Evolutionary conservation across 2,113 vertebrate species (phyloP).

Genomic region (Anarhynchus alexandrinus): DNA sequence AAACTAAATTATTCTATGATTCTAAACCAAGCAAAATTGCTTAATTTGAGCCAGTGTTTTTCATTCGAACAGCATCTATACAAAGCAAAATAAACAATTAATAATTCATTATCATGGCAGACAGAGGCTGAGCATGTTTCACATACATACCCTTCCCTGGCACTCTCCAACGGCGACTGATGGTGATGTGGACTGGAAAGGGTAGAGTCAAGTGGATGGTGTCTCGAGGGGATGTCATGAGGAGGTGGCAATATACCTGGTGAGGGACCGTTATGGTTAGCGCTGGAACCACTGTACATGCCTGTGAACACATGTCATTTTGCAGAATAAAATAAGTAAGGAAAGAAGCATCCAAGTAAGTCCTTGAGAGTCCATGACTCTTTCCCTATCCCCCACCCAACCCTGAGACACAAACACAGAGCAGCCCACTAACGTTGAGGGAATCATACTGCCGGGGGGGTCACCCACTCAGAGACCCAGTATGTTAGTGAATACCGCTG

Average conservation of each 20-base stretch:
- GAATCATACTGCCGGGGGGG: not conserved
- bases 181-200: conserved; percentile 84
- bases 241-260: conserved; percentile 77
- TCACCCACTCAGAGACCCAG: not conserved
- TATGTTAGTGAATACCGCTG: not conserved
- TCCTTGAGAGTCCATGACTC: not conserved
- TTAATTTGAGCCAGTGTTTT: not conserved
- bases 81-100: not conserved
- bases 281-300: conserved; percentile 82
- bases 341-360: not conserved
- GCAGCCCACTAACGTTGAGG: not conserved
- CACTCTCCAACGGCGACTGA: conserved; percentile 82
- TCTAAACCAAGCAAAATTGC: not conserved
- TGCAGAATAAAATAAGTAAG: conserved; percentile 37
- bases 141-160: conserved; percentile 85
- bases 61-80: not conserved
- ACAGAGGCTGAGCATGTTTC: not conserved
- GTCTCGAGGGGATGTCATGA: conserved; percentile 78
- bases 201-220: conserved; percentile 80
- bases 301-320: conserved; percentile 81
- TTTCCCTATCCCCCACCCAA: not conserved
- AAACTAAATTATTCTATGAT: not conserved
- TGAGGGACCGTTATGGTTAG: conserved; percentile 77
- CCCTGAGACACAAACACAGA: fast-evolving
- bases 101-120: not conserved